Evolutionary conservation across 2,797 vertebrate species (phyloP), one percentile per base, ranked within the genome.

Genomic region (Valencia hispanica): DNA sequence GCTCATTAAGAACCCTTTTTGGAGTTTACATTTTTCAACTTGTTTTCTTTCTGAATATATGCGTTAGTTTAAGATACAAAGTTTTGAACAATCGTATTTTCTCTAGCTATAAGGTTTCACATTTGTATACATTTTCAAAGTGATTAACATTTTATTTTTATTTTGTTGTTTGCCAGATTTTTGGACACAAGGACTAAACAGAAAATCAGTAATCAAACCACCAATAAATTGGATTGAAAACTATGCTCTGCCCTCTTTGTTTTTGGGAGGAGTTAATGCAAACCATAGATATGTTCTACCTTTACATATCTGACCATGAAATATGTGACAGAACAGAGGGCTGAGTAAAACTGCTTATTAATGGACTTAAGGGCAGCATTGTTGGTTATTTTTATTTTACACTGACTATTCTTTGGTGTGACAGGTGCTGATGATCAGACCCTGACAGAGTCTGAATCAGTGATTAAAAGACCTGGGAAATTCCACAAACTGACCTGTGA

Each of bases 381-480:
- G n/a, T n/a, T n/a, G n/a, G n/a, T n/a, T n/a, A n/a, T n/a, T n/a
- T n/a, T n/a, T n/a, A n/a, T n/a, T n/a, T n/a, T n/a, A n/a, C n/a
- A n/a, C n/a, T n/a, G n/a, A 17, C 41, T 27, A n/a, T 74, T 36
- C 4, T 71, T 70, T 55, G 70, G 22, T 80, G n/a, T 30, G 50
- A 51, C 70, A 88, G 79, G 78, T 66, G 75, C 79, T 80, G 53
- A 17, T 11, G 55, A 79, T 81, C 63, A 70, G 75, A 88, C 85
- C 71, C 57, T 92, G 68, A 89, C 83, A 22, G 65, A 92, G 59
- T 90, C 88, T 80, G 79, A 80, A 59, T 9, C 90, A 0, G 87
- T 75, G 50, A n/a, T 85, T 2, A 87, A 86, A 55, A 10, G 0
- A 0, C 77, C n/a, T 48, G 76, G 82, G 81, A 63, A 85, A 45